These are phyloP conservation scores for Megastigmus dorsalis DNA, from an alignment of 2,888 invertebrate genomes.

Conservation along the genomic window DNA sequence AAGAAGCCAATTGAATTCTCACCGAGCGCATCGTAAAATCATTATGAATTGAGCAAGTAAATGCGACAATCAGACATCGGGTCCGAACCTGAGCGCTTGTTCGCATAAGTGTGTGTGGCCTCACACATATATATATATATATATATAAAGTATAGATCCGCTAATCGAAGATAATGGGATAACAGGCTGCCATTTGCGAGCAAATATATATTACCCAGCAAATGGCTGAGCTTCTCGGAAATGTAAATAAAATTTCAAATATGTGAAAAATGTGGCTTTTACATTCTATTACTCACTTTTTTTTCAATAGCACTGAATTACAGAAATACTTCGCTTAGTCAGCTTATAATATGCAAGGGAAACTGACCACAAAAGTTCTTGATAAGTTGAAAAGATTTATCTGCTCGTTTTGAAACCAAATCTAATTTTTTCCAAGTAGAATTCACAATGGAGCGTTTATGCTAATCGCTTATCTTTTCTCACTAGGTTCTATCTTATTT, in stretches of 20 bases:
- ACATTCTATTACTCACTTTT: neutral
- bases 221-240: constrained; percentile 19
- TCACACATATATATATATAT: neutral
- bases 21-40: constrained; percentile 11
- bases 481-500: too few species aligned
- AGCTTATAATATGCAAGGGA: too few species aligned
- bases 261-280: constrained; percentile 5
- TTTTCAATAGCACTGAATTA: constrained; percentile 18
- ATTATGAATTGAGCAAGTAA: neutral
- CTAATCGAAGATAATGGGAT: constrained; percentile 45
- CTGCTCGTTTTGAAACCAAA: too few species aligned
- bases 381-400: too few species aligned
- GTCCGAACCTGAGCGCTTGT: neutral
- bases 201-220: neutral
- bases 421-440: too few species aligned
- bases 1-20: neutral
- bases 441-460: too few species aligned
- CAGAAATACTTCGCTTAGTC: neutral
- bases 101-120: neutral
- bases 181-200: constrained; percentile 24
- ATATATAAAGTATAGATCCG: too few species aligned
- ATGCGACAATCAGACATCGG: constrained; percentile 16
- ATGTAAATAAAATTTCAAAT: constrained; percentile 3
- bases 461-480: too few species aligned
- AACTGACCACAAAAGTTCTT: too few species aligned